phyloP scores from a whole-genome alignment of 2,888 invertebrate genomes.

The Hybos culiciformis region DNA sequence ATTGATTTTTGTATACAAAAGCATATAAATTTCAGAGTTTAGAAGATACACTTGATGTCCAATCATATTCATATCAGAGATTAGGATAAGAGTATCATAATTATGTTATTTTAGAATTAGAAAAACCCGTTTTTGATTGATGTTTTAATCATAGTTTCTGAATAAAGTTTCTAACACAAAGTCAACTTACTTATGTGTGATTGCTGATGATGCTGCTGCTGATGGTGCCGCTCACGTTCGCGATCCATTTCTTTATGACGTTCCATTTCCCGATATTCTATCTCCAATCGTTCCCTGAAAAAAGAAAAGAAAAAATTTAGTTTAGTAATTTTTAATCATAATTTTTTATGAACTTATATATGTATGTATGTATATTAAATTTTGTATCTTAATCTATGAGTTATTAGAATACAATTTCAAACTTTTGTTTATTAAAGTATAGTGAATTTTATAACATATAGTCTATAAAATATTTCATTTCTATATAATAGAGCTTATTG shows the following conservation, averaged over 20 bases:
- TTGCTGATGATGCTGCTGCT: slow-evolving; percentile 3
- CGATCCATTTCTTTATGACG: slow-evolving; percentile 2
- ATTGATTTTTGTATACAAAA: too few species aligned
- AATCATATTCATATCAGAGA: too few species aligned
- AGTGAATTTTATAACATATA: too few species aligned
- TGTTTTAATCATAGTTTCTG: slow-evolving; percentile 5
- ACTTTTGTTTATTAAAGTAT: too few species aligned
- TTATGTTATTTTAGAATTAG: too few species aligned
- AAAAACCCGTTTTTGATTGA: slow-evolving; percentile 1
- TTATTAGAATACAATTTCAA: too few species aligned
- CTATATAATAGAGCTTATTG: too few species aligned
- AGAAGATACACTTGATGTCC: too few species aligned
- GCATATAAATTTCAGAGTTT: too few species aligned
- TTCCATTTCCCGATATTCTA: slow-evolving; percentile 2
- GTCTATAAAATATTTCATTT: too few species aligned
- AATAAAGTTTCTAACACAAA: neutral
- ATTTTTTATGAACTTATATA: neutral
- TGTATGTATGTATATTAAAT: too few species aligned
- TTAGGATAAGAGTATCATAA: neutral
- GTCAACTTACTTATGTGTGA: neutral
- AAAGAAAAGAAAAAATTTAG: neutral
- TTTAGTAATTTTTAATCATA: neutral
- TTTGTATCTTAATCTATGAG: too few species aligned
- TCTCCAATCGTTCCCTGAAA: neutral
- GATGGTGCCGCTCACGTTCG: slow-evolving; percentile 1